Evolutionary conservation across 1,140 invertebrate genomes (phyloP).

Genomic region (Drosophila burlai): DNA sequence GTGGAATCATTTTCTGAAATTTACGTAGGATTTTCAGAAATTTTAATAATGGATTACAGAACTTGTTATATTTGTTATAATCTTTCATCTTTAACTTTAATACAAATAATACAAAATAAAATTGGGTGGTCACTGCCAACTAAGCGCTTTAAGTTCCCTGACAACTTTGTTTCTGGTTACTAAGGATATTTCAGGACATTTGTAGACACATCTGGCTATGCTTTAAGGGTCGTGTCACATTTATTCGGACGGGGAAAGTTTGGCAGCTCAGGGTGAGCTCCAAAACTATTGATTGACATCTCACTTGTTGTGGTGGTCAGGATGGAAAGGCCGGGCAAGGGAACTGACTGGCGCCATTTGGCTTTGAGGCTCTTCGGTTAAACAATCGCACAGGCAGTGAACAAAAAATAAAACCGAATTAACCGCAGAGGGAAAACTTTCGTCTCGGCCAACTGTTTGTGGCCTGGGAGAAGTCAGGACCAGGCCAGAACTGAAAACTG

Average conservation of each 20-base stretch:
- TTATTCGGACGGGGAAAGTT: conserved; percentile 8
- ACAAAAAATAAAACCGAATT: conserved; percentile 45
- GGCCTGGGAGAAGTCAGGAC: conserved; percentile 5
- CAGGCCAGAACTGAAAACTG: conserved; percentile 28
- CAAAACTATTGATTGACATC: conserved; percentile 44
- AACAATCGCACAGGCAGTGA: conserved; percentile 32
- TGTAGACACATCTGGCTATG: conserved; percentile 9
- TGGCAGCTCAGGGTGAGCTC: neutral
- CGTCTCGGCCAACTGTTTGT: conserved; percentile 36
- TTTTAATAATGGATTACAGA: too few species aligned
- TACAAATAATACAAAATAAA: neutral
- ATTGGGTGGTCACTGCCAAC: neutral
- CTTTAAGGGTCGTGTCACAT: conserved; percentile 6
- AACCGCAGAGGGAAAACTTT: conserved; percentile 47
- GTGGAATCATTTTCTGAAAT: neutral
- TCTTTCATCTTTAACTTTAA: neutral
- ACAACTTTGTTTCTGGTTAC: neutral
- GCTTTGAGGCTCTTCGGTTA: conserved; percentile 29
- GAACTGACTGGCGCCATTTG: conserved; percentile 37
- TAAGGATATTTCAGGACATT: neutral
- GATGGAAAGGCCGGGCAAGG: neutral
- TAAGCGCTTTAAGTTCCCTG: conserved; percentile 1
- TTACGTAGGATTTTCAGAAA: neutral
- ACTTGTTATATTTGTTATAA: neutral
- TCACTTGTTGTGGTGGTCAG: conserved; percentile 37